Conservation (phyloP, 2,888 invertebrate genomes). For the Ashinkailepas kermadecensis region DNA sequence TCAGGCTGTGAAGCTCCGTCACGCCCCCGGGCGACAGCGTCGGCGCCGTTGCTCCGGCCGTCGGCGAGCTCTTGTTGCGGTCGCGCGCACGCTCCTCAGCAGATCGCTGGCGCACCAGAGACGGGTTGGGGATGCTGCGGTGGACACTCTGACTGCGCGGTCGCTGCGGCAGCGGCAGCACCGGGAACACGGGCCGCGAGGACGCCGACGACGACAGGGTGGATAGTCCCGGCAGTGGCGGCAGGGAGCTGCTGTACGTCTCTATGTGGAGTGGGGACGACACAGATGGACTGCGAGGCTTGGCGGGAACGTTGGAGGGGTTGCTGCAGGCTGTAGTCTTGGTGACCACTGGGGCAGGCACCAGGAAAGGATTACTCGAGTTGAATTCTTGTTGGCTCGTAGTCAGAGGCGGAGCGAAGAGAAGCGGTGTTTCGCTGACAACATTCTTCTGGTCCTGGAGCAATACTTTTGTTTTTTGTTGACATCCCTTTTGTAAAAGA, state of each 20-base stretch:
- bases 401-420: no score
- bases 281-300: neutral
- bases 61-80: conserved; percentile 1
- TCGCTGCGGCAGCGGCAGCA: conserved; percentile 13
- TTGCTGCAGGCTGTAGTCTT: no score
- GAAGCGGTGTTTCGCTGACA: no score
- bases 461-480: no score
- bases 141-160: conserved; percentile 5
- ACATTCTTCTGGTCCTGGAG: no score
- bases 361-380: no score
- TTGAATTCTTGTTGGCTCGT: no score
- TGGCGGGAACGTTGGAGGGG: no score
- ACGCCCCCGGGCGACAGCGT: neutral
- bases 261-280: conserved; percentile 3
- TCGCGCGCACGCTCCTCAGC: neutral
- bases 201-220: neutral
- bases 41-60: neutral
- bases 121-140: conserved; percentile 23
- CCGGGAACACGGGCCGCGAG: conserved; percentile 1
- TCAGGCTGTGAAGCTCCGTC: neutral
- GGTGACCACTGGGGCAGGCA: no score
- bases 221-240: neutral
- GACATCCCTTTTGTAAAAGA: no score
- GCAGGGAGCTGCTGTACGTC: conserved; percentile 9
- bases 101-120: conserved; percentile 9